Evolutionary conservation across 2,113 vertebrate species (phyloP).

Genomic region (Silurus meridionalis): DNA sequence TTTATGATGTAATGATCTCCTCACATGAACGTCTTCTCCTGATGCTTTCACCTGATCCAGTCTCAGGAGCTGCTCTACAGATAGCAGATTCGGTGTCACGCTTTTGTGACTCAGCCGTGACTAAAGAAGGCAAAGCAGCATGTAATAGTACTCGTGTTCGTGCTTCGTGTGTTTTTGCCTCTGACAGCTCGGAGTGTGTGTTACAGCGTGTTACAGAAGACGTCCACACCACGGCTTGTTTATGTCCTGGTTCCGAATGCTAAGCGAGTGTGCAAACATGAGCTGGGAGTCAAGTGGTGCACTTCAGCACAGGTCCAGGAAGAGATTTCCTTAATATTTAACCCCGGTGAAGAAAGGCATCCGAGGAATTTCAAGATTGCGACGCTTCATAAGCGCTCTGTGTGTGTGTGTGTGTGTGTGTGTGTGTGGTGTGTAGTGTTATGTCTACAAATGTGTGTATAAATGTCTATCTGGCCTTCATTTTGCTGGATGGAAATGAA

Average conservation of each 20-base stretch:
- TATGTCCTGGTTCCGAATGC: neutral
- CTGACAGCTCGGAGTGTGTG: neutral
- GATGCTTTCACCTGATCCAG: neutral
- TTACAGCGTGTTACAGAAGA: neutral
- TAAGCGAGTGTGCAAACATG: neutral
- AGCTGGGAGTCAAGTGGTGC: neutral
- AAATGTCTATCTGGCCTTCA: neutral
- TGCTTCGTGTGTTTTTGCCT: neutral
- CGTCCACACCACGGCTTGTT: neutral
- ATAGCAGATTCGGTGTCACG: neutral
- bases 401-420: neutral
- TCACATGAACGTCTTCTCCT: neutral
- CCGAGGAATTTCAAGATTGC: conserved; percentile 10
- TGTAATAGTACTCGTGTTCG: neutral
- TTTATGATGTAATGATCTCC: neutral
- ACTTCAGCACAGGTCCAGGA: neutral
- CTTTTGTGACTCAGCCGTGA: neutral
- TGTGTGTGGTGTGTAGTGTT: neutral
- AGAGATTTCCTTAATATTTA: conserved; percentile 15
- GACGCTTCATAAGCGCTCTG: too few species aligned
- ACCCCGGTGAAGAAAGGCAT: neutral
- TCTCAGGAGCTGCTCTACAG: neutral
- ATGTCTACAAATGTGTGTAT: too few species aligned
- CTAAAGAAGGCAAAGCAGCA: neutral
- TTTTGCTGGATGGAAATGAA: neutral